Percentiles rank a stretch among this genome's conserved stretches.
phyloP scores from a whole-genome alignment of 2,888 invertebrate genomes.

The Synergus laeviventris region DNA sequence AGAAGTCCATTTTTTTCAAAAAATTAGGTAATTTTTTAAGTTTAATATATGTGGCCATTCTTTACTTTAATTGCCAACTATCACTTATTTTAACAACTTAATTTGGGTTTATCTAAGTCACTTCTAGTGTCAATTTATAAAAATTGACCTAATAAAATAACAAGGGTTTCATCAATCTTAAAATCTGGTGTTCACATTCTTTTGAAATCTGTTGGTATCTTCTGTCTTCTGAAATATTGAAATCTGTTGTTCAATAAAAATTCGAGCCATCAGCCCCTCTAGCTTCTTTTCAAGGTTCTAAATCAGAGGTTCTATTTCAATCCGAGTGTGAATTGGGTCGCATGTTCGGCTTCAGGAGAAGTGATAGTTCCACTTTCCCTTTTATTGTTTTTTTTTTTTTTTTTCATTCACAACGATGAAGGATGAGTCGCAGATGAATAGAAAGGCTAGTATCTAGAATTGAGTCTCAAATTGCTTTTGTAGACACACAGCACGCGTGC shows the following conservation, averaged over 20 bases:
- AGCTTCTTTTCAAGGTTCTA: background rate
- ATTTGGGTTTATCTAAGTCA: background rate
- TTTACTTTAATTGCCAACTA: background rate
- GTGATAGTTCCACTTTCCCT: background rate
- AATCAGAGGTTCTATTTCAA: constrained; percentile 1
- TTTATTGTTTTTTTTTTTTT: background rate
- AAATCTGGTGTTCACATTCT: too few relatives aligned
- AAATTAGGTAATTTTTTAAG: background rate
- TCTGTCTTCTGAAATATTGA: too few relatives aligned
- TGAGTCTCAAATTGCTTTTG: constrained; percentile 30
- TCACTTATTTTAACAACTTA: background rate
- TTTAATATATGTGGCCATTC: background rate
- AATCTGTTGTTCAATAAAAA: too few relatives aligned
- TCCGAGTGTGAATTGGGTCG: constrained; percentile 33
- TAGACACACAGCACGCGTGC: constrained; percentile 44
- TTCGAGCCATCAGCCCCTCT: too few relatives aligned
- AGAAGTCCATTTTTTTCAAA: too few relatives aligned
- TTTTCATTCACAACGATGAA: constrained; percentile 25
- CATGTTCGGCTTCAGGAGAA: constrained; percentile 11
- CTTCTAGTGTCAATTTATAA: background rate
- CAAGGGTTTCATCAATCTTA: too few relatives aligned
- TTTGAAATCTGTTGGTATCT: too few relatives aligned
- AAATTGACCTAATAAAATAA: background rate
- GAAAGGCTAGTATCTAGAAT: constrained; percentile 27
- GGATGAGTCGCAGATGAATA: constrained; percentile 33